Evolutionary conservation across 2,797 vertebrate genomes (phyloP).

Genomic region (Anabas testudineus): DNA sequence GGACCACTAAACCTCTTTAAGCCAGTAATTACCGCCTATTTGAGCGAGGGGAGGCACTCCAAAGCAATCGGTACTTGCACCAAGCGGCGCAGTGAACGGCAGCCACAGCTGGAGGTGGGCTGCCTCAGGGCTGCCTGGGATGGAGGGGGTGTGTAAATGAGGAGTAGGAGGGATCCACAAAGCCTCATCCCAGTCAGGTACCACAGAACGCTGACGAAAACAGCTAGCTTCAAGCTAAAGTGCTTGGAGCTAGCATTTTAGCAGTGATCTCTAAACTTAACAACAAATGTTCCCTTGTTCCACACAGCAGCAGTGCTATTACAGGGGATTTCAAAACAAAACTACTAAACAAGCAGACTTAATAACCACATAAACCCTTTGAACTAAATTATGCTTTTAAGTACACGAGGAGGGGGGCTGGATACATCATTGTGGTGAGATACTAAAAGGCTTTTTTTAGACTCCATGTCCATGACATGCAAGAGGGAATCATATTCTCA

Average conservation of each 20-base stretch:
- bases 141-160: conserved; percentile 92
- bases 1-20: conserved; percentile 99
- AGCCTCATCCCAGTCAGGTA: conserved; percentile 84
- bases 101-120: conserved; percentile 98
- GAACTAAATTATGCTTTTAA: conserved; percentile 47
- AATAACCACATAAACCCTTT: conserved; percentile 40
- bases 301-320: conserved; percentile 40
- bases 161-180: conserved; percentile 86
- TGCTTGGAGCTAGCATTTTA: conserved; percentile 55
- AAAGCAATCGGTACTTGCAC: conserved; percentile 93
- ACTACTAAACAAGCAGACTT: conserved; percentile 18
- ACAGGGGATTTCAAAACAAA: conserved; percentile 54
- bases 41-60: conserved; percentile 98
- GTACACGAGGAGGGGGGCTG: conserved; percentile 32
- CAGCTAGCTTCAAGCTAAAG: conserved; percentile 80
- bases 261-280: conserved; percentile 48
- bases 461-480: conserved; percentile 63
- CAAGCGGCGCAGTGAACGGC: conserved; percentile 85
- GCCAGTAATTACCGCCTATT: conserved; percentile 99
- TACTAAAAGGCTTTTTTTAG: conserved; percentile 71
- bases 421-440: conserved; percentile 68
- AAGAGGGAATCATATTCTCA: conserved; percentile 74
- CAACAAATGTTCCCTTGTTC: conserved; percentile 69
- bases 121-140: conserved; percentile 91
- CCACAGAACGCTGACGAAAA: conserved; percentile 70